Conservation (phyloP, 53 echinoderm and acorn worm species). For the Antedon mediterranea region DNA sequence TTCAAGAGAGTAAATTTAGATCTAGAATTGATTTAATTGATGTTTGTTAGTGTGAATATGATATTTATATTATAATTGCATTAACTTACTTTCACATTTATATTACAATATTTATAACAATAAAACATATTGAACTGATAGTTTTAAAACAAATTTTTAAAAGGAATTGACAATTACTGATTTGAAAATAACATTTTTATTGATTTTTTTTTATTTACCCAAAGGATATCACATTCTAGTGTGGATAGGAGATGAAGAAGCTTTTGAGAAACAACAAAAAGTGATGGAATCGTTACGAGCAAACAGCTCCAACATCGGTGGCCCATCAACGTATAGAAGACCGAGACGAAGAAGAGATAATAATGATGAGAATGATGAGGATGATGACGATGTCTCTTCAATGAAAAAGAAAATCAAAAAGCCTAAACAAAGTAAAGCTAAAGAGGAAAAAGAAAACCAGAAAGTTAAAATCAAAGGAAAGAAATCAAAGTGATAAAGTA, state of each 20-base stretch:
- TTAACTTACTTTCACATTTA: too few relatives aligned
- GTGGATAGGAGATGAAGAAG: neutral
- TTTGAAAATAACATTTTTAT: too few relatives aligned
- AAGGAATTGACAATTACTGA: too few relatives aligned
- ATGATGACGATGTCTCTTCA: conserved; percentile 15
- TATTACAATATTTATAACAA: too few relatives aligned
- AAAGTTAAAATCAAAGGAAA: neutral
- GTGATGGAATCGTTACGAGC: neutral
- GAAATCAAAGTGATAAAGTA: neutral
- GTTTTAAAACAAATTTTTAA: too few relatives aligned
- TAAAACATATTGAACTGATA: too few relatives aligned
- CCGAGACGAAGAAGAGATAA: conserved; percentile 5
- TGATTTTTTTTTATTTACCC: neutral
- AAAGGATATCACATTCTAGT: conserved; percentile 1
- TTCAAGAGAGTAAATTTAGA: too few relatives aligned
- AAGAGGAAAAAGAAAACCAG: neutral
- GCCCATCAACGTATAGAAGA: neutral
- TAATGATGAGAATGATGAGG: conserved; percentile 25
- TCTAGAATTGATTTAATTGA: too few relatives aligned
- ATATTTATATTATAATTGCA: too few relatives aligned
- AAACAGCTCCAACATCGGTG: neutral
- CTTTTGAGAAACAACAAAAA: neutral
- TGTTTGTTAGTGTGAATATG: too few relatives aligned
- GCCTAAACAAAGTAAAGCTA: neutral
- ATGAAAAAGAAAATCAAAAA: neutral